Percentiles rank a stretch among this genome's conserved stretches.
phyloP scores from a whole-genome alignment of 2,113 vertebrate genomes.

The Mesitornis unicolor region DNA sequence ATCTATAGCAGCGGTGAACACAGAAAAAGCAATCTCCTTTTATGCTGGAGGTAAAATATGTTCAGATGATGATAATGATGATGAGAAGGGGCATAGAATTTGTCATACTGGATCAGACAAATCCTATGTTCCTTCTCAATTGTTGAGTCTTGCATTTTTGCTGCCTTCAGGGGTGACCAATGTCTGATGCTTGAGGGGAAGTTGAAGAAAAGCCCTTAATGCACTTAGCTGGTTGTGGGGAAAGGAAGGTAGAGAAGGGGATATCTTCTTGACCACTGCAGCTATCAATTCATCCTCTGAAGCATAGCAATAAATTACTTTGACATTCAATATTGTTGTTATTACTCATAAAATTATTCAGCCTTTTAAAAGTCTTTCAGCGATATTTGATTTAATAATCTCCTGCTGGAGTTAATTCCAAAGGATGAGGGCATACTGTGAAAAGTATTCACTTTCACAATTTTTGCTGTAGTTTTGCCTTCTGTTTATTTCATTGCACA shows the following conservation, averaged over 20 bases:
- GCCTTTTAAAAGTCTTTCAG: constrained; percentile 39
- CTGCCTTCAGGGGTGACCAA: neutral
- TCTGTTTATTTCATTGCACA: neutral
- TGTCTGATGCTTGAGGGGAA: neutral
- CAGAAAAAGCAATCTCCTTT: neutral
- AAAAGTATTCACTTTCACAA: constrained; percentile 12
- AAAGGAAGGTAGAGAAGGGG: neutral
- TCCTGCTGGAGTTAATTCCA: constrained; percentile 57
- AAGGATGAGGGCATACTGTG: constrained; percentile 10
- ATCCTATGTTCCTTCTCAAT: neutral
- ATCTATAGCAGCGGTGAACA: neutral
- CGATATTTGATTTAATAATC: constrained; percentile 48
- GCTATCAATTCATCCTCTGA: constrained; percentile 25
- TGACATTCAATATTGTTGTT: constrained; percentile 28
- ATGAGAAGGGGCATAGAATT: neutral
- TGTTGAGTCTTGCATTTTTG: neutral
- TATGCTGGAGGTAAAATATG: neutral
- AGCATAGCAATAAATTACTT: constrained; percentile 33
- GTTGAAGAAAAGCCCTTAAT: neutral
- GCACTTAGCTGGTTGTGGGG: neutral
- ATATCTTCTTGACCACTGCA: constrained; percentile 6
- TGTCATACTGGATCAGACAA: neutral
- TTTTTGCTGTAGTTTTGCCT: constrained; percentile 2
- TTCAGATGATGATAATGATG: neutral
- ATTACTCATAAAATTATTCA: constrained; percentile 55